Base-by-base conservation (phyloP, 35 echinoderm and acorn worm species). In the Heliocidaris tuberculata region DNA sequence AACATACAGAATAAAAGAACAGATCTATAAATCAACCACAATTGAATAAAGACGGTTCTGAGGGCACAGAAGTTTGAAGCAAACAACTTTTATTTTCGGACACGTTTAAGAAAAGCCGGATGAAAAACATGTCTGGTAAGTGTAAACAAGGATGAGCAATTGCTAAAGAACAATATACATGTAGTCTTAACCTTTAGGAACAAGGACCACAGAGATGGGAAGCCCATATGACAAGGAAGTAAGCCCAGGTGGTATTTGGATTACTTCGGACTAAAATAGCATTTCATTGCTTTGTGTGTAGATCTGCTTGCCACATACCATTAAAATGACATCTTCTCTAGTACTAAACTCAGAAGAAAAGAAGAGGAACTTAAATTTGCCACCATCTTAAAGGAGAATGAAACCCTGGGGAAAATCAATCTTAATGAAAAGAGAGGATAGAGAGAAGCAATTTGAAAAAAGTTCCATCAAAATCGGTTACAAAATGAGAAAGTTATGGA, bases 161-260 rank as follows among this genome's bases (percentile, higher is more conserved):
- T 27, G 65, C 65, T 78, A n/a, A 78, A 78, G 65, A 78, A 78
- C 65, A 78, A 78, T n/a, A n/a, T n/a, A n/a, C n/a, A n/a, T 78
- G 65, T 78, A 78, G 65, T 78, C 65, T 78, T 78, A 78, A 78
- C 65, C 65, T 78, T 78, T 78, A n/a, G 65, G 27, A 78, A 78
- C 15, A 78, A 78, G 65, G 21, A 78, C 11, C 65, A 78, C 21
- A 78, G 65, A 78, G 65, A 78, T 78, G 19, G 19, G 65, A 78
- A n/a, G 65, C 65, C 65, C 65, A 78, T 78, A 19, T 78, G 19
- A 78, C 52, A 78, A 78, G 65, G 65, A 78, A 78, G 65, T 78
- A 78, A 78, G 65, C 65, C 21, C 65, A 78, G 65, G 65, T 78
- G 65, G 5, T 78, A 24, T 78, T 78, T 78, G 65, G 21, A 78